A percentile compares a stretch with the other conserved stretches of the same genome.
phyloP scores from a whole-genome alignment of 2,797 vertebrate genomes.

The Yasuhikotakia modesta region DNA sequence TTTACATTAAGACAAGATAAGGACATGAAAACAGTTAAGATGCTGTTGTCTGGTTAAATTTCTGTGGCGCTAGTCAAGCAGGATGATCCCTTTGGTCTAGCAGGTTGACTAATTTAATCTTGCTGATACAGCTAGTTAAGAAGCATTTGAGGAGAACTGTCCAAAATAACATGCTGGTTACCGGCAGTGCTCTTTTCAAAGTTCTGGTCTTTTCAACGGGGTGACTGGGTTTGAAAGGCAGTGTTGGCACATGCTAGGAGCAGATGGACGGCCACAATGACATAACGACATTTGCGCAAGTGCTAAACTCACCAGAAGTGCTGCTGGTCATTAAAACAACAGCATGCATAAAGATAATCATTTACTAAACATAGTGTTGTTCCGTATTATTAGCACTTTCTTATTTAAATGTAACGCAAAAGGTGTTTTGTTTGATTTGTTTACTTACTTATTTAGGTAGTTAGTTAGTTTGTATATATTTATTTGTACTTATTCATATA shows the following conservation, averaged over 20 bases:
- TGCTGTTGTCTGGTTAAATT: not conserved
- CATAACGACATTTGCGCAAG: slow-evolving; percentile 18
- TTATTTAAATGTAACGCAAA: not conserved
- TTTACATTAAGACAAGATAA: not conserved
- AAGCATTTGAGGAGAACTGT: not conserved
- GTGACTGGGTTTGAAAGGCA: slow-evolving; percentile 22
- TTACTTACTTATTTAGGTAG: not conserved
- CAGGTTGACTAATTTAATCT: not conserved
- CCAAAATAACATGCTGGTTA: slow-evolving; percentile 12
- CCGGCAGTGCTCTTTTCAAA: not conserved
- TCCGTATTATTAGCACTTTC: not conserved
- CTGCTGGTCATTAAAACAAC: slow-evolving; percentile 37
- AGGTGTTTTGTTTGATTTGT: not conserved
- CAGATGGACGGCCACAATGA: slow-evolving; percentile 56
- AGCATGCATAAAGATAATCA: slow-evolving; percentile 18
- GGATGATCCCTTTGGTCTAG: not conserved
- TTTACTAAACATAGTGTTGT: not conserved
- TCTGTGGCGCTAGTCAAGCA: not conserved
- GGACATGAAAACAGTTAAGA: not conserved
- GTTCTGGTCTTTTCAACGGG: slow-evolving; percentile 30
- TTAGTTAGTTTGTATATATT: not conserved
- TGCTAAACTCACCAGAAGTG: slow-evolving; percentile 30
- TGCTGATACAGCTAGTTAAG: slow-evolving; percentile 6
- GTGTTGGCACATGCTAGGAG: slow-evolving; percentile 27
- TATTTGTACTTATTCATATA: not conserved